Evolutionary conservation across 2,113 vertebrate genomes (phyloP).

Genomic region (Leucopsar rothschildi): DNA sequence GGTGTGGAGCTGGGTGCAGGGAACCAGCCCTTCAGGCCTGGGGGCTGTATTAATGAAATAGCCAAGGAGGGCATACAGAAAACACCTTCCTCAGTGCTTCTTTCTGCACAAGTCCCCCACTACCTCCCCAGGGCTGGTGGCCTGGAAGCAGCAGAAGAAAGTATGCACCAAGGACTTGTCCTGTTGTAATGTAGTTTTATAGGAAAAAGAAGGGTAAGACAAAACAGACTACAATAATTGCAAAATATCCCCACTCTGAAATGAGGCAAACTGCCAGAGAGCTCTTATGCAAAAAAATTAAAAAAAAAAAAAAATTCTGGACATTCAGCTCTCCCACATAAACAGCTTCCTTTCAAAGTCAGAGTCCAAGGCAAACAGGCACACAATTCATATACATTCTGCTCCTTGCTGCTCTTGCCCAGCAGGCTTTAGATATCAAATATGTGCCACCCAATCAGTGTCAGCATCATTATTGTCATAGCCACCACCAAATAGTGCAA

Average conservation of each 20-base stretch:
- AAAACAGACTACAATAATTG: constrained; percentile 27
- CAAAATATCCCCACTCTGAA: constrained; percentile 22
- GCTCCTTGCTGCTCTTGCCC: neutral
- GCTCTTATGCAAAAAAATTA: neutral
- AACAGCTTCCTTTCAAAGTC: constrained; percentile 38
- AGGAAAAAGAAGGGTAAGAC: neutral
- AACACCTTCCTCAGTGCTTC: neutral
- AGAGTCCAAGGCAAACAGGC: neutral
- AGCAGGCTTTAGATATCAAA: neutral
- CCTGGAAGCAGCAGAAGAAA: neutral
- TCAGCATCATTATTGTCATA: fast-evolving
- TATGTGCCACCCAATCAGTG: neutral
- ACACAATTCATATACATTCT: neutral
- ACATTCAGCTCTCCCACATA: neutral
- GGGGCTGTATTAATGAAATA: neutral
- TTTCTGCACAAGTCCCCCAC: neutral
- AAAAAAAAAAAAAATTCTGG: neutral
- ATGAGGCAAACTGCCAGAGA: constrained; percentile 6
- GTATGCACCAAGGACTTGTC: neutral
- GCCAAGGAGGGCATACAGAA: neutral
- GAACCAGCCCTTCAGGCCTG: fast-evolving
- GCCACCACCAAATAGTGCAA: neutral
- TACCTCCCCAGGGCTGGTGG: neutral
- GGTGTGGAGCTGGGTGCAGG: neutral
- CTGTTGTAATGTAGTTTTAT: neutral